Conservation (phyloP, 2,888 invertebrate species). For the Gortyna flavago region DNA sequence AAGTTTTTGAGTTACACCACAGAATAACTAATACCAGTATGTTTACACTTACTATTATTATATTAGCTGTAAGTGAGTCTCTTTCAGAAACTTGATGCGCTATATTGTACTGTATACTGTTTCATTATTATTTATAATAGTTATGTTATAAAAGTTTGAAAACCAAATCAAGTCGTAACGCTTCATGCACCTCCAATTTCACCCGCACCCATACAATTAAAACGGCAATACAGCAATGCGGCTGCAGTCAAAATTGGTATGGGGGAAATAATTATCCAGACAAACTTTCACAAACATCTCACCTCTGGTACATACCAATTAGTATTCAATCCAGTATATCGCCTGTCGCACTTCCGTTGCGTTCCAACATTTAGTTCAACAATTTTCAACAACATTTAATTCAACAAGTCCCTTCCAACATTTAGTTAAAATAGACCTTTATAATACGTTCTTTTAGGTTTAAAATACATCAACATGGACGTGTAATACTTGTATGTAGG, state of each 20-base stretch:
- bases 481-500: neutral
- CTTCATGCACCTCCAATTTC: neutral
- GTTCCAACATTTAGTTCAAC: neutral
- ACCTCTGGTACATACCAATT: neutral
- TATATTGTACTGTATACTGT: neutral
- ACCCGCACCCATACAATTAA: neutral
- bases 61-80: no score
- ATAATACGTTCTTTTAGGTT: neutral
- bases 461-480: neutral
- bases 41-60: no score
- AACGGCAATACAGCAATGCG: constrained; percentile 23
- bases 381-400: neutral
- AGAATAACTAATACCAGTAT: no score
- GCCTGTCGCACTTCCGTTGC: neutral
- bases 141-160: neutral
- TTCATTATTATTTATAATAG: neutral
- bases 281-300: neutral
- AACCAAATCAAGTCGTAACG: neutral
- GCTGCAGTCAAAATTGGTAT: constrained; percentile 1
- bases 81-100: no score
- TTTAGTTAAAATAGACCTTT: neutral
- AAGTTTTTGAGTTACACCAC: no score
- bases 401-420: neutral
- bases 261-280: neutral
- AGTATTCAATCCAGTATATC: no score